phyloP scores from a whole-genome alignment of 2,113 vertebrate genomes.

The Pedetes capensis region DNA sequence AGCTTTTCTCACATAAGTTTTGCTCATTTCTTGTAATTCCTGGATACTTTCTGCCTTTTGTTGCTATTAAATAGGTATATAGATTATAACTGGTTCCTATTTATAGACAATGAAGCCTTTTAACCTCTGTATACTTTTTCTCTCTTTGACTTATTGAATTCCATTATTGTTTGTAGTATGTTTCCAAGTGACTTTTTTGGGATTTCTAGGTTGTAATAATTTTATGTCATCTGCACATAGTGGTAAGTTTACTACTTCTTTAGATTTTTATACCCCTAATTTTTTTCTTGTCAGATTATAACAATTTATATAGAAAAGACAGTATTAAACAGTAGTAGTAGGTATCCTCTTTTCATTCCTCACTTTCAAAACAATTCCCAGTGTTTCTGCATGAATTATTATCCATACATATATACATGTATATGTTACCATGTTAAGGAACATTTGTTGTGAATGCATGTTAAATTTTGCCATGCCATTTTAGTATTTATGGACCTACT shows the following conservation, averaged over 20 bases:
- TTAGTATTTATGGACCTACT: background rate
- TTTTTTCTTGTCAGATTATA: constrained; percentile 18
- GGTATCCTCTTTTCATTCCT: background rate
- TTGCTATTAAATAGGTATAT: constrained; percentile 28
- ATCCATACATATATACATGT: background rate
- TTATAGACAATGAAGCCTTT: constrained; percentile 1
- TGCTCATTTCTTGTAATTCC: background rate
- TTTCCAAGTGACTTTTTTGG: background rate
- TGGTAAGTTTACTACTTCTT: background rate
- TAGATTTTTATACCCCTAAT: background rate
- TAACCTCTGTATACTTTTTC: constrained; percentile 7
- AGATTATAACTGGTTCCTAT: background rate
- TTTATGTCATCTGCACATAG: background rate
- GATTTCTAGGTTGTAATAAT: background rate
- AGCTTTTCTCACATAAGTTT: constrained; percentile 23
- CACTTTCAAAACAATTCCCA: background rate
- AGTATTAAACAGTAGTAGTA: background rate
- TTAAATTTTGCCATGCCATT: constrained; percentile 42
- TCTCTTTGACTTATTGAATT: constrained; percentile 27
- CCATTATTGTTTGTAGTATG: background rate
- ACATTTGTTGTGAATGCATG: background rate
- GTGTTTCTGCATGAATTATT: background rate
- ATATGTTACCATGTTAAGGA: background rate
- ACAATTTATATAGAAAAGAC: background rate
- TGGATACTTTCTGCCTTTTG: background rate